Evolutionary conservation across 1,140 invertebrate species (phyloP).

Genomic region (Eumeta japonica): DNA sequence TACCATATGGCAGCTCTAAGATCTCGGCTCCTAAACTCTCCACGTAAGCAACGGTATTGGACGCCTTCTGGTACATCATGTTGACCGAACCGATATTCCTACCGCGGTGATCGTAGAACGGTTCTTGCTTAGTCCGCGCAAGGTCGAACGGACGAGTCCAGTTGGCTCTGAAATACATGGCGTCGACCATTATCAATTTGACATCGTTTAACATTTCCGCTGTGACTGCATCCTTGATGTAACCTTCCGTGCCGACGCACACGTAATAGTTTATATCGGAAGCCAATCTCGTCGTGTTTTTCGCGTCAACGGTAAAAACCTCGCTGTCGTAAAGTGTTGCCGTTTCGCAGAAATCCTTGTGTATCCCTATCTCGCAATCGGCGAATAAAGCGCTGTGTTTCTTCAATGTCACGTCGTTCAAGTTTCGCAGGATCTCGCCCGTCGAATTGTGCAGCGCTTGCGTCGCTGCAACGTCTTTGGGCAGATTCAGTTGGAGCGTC

Average conservation of each 20-base stretch:
- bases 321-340: constrained; percentile 32
- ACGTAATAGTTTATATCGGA: constrained; percentile 42
- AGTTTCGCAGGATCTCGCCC: constrained; percentile 20
- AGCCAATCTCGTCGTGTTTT: constrained; percentile 35
- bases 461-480: constrained; percentile 32
- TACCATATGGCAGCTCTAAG: constrained; percentile 67
- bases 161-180: constrained; percentile 73
- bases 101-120: constrained; percentile 53
- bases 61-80: constrained; percentile 57
- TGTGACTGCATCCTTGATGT: constrained; percentile 29
- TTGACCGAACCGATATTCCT: constrained; percentile 50
- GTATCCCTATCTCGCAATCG: constrained; percentile 28
- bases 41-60: constrained; percentile 38
- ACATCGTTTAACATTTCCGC: constrained; percentile 53
- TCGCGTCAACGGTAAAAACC: constrained; percentile 32
- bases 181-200: constrained; percentile 66
- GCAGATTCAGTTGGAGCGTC: constrained; percentile 40
- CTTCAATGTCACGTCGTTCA: constrained; percentile 28
- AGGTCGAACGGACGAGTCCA: constrained; percentile 70
- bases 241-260: constrained; percentile 39
- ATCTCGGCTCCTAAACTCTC: constrained; percentile 59
- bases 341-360: constrained; percentile 40
- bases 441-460: constrained; percentile 31
- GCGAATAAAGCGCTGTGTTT: constrained; percentile 34
- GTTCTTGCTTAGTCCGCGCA: constrained; percentile 52